A percentile compares a stretch with the other conserved stretches of the same genome.
phyloP scores from a whole-genome alignment of 2,113 vertebrate genomes.

The Bos javanicus region DNA sequence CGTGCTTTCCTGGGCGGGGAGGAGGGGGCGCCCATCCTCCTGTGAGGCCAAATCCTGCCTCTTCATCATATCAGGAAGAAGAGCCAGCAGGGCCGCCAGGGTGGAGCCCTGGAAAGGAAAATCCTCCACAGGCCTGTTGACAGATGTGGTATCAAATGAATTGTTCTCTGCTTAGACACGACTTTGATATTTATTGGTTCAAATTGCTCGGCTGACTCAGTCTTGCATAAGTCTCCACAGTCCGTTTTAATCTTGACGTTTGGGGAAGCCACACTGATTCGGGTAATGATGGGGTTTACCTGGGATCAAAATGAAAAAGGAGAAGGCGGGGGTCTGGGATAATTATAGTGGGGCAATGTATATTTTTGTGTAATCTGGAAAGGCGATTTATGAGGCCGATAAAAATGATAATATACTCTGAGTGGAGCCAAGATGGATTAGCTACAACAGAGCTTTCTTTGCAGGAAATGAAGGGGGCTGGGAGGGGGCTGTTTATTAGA shows the following conservation, averaged over 20 bases:
- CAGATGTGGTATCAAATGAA: constrained; percentile 87
- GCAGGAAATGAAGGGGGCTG: constrained; percentile 49
- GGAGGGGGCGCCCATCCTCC: constrained; percentile 48
- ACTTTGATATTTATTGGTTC: constrained; percentile 89
- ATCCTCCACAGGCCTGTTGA: constrained; percentile 81
- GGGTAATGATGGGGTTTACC: constrained; percentile 81
- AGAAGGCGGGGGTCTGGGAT: constrained; percentile 67
- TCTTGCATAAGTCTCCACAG: constrained; percentile 80
- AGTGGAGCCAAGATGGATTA: constrained; percentile 64
- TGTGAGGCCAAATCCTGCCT: constrained; percentile 61
- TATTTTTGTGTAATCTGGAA: constrained; percentile 76
- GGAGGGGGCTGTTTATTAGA: neutral
- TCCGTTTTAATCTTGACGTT: constrained; percentile 82
- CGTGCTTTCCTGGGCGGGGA: constrained; percentile 18
- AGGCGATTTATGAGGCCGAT: constrained; percentile 77
- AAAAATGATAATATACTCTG: constrained; percentile 60
- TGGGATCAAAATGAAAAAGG: constrained; percentile 80
- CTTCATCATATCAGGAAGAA: constrained; percentile 56
- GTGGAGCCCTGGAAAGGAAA: constrained; percentile 79
- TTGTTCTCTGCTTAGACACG: constrained; percentile 83
- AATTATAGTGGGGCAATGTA: constrained; percentile 75
- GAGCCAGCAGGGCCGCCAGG: constrained; percentile 73
- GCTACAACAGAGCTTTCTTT: constrained; percentile 45
- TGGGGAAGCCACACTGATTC: constrained; percentile 79
- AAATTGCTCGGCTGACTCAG: constrained; percentile 84